A percentile compares a stretch with the other conserved stretches of the same genome.
phyloP scores from a whole-genome alignment of 1,140 invertebrate genomes.

The Melipona quadrifasciata region DNA sequence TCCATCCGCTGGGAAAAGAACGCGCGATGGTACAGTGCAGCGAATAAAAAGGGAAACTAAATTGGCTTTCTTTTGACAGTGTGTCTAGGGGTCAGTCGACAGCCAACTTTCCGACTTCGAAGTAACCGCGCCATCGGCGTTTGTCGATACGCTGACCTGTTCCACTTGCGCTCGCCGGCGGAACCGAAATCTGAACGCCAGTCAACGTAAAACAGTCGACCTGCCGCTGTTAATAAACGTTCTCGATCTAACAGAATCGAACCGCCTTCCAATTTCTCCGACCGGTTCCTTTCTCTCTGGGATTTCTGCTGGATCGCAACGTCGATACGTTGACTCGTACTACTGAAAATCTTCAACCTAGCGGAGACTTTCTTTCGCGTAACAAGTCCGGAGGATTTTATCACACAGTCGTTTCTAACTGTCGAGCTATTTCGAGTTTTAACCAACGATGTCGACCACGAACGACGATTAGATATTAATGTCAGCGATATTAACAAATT shows the following conservation, averaged over 20 bases:
- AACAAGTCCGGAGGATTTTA: too few species aligned
- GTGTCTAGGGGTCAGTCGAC: background rate
- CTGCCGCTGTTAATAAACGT: background rate
- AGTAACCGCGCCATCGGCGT: background rate
- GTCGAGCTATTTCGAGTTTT: too few species aligned
- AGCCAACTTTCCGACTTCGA: background rate
- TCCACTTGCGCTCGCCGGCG: background rate
- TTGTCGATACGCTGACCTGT: background rate
- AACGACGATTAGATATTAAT: too few species aligned
- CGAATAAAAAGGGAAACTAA: background rate
- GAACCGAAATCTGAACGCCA: background rate
- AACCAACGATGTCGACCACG: too few species aligned
- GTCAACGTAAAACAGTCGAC: background rate
- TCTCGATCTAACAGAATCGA: background rate
- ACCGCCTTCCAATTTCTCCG: background rate
- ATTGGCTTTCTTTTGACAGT: background rate
- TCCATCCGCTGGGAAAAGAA: too few species aligned
- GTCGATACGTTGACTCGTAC: constrained; percentile 22
- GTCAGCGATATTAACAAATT: too few species aligned
- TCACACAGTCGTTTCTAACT: too few species aligned
- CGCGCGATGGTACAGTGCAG: too few species aligned
- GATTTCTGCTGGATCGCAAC: background rate
- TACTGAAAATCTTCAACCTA: background rate
- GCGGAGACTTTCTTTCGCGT: too few species aligned
- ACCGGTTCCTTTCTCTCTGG: too few species aligned